These are phyloP conservation scores for Tricholauxania praeusta DNA, from an alignment of 2,888 invertebrate species.

Conservation along the genomic window DNA sequence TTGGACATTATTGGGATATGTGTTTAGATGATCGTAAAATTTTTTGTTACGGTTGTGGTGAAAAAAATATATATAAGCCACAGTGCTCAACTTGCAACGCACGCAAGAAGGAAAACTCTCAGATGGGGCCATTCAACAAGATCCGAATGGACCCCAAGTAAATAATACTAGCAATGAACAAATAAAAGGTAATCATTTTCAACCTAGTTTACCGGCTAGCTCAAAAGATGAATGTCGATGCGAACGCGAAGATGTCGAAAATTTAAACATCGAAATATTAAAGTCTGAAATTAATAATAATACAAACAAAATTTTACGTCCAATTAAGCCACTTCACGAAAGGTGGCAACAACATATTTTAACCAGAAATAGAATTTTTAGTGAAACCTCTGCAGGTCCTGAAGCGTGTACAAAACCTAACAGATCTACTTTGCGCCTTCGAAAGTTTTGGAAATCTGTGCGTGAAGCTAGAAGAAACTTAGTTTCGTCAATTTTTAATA, in stretches of 20 bases:
- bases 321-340: not conserved
- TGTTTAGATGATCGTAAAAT: not conserved
- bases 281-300: too few species aligned
- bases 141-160: conserved; percentile 8
- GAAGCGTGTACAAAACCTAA: not conserved
- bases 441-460: not conserved
- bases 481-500: not conserved
- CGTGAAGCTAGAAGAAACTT: not conserved
- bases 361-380: not conserved
- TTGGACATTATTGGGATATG: conserved; percentile 16
- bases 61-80: conserved; percentile 18
- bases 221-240: not conserved
- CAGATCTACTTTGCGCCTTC: not conserved
- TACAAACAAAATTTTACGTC: too few species aligned
- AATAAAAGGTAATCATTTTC: too few species aligned
- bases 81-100: conserved; percentile 1
- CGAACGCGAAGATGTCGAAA: too few species aligned
- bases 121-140: conserved; percentile 8
- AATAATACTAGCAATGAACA: not conserved
- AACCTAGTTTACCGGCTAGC: not conserved
- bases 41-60: conserved; percentile 31
- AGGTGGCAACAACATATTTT: not conserved
- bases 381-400: not conserved
- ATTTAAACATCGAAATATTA: too few species aligned
- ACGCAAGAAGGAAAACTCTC: not conserved